These are phyloP conservation scores for Gymnocephalus cernua DNA, from an alignment of 2,113 vertebrate species.

Conservation along the genomic window DNA sequence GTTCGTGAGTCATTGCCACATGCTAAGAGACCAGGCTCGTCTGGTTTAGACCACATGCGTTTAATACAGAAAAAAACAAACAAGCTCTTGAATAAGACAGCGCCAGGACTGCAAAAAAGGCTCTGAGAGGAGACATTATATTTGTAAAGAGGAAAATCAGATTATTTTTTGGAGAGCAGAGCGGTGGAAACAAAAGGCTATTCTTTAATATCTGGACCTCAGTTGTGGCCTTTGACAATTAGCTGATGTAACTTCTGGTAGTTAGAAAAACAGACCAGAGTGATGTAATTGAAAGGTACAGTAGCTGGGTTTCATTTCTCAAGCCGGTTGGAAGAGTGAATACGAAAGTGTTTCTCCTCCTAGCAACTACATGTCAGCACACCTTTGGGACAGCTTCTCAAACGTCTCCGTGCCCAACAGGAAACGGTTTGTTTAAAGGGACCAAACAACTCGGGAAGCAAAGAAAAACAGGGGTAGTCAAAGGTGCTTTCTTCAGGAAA, in stretches of 20 bases:
- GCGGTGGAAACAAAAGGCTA: constrained; percentile 20
- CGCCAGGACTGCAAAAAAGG: background rate
- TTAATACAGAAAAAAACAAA: constrained; percentile 52
- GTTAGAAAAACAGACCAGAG: constrained; percentile 22
- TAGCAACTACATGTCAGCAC: constrained; percentile 9
- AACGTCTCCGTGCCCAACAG: background rate
- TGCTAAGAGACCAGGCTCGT: constrained; percentile 72
- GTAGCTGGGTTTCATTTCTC: constrained; percentile 19
- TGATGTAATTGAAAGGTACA: constrained; percentile 31
- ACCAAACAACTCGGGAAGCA: constrained; percentile 25
- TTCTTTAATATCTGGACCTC: constrained; percentile 44
- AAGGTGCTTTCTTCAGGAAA: constrained; percentile 15
- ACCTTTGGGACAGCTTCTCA: constrained; percentile 6
- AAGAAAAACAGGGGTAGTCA: constrained; percentile 5
- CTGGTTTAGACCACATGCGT: constrained; percentile 69
- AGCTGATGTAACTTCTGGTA: background rate
- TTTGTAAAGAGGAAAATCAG: background rate
- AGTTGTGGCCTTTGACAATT: constrained; percentile 12
- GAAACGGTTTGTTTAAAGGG: constrained; percentile 36
- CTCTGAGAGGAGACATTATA: constrained; percentile 8
- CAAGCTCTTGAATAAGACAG: constrained; percentile 22
- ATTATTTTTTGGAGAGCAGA: background rate
- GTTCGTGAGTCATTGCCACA: constrained; percentile 77
- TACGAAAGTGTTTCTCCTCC: constrained; percentile 4
- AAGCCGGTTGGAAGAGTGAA: constrained; percentile 1